Conservation (phyloP, 2,797 vertebrate genomes). For the Ispidina picta region DNA sequence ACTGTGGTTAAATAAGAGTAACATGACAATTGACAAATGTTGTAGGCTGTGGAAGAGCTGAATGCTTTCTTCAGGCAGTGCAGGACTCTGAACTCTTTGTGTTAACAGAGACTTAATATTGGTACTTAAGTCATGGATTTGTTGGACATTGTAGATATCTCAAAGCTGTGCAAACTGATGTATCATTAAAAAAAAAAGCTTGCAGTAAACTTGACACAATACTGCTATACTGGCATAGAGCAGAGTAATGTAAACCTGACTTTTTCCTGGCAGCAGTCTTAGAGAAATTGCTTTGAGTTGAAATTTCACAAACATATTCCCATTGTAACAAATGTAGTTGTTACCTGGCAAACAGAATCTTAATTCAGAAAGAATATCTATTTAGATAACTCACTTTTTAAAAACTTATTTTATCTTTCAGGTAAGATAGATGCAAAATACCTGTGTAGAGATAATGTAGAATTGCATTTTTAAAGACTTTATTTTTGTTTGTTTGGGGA, state of each 20-base stretch:
- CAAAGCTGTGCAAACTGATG: not conserved
- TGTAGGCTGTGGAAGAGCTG: not conserved
- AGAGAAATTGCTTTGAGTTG: not conserved
- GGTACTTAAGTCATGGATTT: not conserved
- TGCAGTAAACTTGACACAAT: not conserved
- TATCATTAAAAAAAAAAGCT: not conserved
- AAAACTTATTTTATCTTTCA: not conserved
- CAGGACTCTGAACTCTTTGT: not conserved
- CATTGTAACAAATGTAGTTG: not conserved
- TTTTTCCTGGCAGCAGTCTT: not conserved
- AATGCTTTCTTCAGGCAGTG: not conserved
- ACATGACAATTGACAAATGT: accelerated
- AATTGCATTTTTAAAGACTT: not conserved
- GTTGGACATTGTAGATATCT: not conserved
- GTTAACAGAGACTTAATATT: not conserved
- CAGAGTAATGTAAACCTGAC: not conserved
- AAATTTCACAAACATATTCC: not conserved
- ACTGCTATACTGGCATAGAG: not conserved
- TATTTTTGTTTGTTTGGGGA: no score
- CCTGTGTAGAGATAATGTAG: not conserved
- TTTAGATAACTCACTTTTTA: not conserved
- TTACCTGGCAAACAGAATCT: not conserved
- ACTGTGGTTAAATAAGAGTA: not conserved
- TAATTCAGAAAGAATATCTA: not conserved
- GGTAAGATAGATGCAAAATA: not conserved